Base-by-base conservation (phyloP, 2,113 vertebrate genomes). In the Epinephelus fuscoguttatus region DNA sequence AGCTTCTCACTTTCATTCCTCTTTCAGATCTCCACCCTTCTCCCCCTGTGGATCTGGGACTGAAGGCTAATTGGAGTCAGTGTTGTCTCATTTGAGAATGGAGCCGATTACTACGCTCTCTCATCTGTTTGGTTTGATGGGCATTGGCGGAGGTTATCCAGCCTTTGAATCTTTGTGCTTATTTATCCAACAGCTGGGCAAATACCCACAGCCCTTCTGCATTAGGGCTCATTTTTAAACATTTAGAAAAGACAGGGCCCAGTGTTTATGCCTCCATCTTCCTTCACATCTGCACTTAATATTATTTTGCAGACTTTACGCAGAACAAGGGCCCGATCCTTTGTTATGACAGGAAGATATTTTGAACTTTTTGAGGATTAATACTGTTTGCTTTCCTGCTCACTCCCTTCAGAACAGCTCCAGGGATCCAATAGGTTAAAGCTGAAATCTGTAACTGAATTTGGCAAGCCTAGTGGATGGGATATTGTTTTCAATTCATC, bases 171-270 rank as follows among this genome's bases (percentile, higher is more conserved):
- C 90, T 84, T 84, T 80, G 79, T 86, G 93, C 91, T 94, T 95
- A 95, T 95, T 95, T 95, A 93, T 92, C 89, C 92, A 93, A 93
- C 93, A 94, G 92, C 94, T 95, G 93, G 92, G 90, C 93, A 95
- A 95, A 95, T 93, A 95, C 92, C 89, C 85, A 71, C 93, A 95
- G 93, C 92, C 92, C 87, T 85, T 94, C 90, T 94, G 87, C 91
- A 93, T 94, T 94, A 95, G 81, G 82, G 80, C 89, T 90, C 89
- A 80, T 90, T 94, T 95, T 94, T 91, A 94, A 95, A 95, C 94
- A 94, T 94, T 94, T 94, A 94, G 85, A 91, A 89, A 92, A 92
- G 92, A 94, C 89, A 89, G 91, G 87, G 90, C 85, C 75, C 88
- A 85, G 83, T 95, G 94, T 95, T 95, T 95, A 95, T 91, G 84